Base-by-base conservation (phyloP, 2,113 vertebrate species). In the Notarius quadriscutis region DNA sequence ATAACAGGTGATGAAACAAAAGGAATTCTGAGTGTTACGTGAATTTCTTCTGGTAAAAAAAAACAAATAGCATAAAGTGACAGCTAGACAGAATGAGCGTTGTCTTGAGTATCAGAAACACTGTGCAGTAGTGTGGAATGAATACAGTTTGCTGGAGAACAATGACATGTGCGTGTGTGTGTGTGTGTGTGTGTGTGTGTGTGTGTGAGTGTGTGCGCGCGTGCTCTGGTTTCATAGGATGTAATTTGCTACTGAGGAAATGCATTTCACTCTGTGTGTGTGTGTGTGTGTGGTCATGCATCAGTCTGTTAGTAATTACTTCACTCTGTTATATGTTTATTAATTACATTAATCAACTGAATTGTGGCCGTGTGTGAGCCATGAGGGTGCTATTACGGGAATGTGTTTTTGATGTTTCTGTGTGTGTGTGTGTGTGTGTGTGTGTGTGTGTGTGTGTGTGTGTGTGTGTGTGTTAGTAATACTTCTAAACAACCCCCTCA, bases 341-440 rank as follows among this genome's bases (percentile, higher is more conserved):
- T 84, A 86, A 78, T 72, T 48, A 62, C 53, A 88, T 90, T 83
- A 86, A 84, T 90, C 84, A 88, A 25, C 6, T 50, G 67, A 74
- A 84, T 86, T 30, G 27, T 84, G 84, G 65, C 14, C 57, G 69
- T 81, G 60, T 84, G 74, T 69, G 87, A 78, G 65, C 34, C 78
- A 74, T 79, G 18, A 79, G 57, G 53, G 69, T 80, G 50, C 80
- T 50, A 63, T 55, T 88, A 27, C 48, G 41, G 51, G 50, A 50
- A 65, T 71, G 67, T 80, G 25, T 41, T 34, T 87, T 74, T 75
- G 67, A 30, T 69, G 57, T 77, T 27, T 83, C 22, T 84, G 27
- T 87, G 55, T 78, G 69, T 71, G 71, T 74, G 74, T 77, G 14
- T 58, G n/a, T 58, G 5, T 74, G 25, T 30, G 41, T 75, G 69